These are phyloP conservation scores for Dicentrarchus labrax DNA, from an alignment of 2,113 vertebrate genomes.

Conservation along the genomic window DNA sequence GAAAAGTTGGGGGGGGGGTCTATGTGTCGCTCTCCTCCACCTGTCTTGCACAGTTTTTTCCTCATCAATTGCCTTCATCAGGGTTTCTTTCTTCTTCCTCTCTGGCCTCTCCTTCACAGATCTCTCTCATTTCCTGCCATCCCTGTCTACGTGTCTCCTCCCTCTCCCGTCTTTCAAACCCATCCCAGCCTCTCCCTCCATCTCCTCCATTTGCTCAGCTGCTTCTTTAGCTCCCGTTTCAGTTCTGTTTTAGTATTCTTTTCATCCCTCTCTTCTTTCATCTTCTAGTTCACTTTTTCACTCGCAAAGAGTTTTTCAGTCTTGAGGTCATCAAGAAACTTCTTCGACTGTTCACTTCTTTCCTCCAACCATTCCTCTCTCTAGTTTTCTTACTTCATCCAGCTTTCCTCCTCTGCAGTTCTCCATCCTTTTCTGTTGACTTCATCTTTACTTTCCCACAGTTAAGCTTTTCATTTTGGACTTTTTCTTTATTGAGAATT, in stretches of 20 bases:
- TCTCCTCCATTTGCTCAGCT: conserved; percentile 46
- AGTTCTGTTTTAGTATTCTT: conserved; percentile 70
- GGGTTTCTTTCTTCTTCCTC: conserved; percentile 43
- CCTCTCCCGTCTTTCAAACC: conserved; percentile 27
- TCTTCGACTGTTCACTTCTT: conserved; percentile 40
- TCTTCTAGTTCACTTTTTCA: conserved; percentile 66
- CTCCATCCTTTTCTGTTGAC: conserved; percentile 18
- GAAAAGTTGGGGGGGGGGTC: not conserved
- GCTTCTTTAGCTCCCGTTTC: conserved; percentile 54
- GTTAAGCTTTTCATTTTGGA: conserved; percentile 40
- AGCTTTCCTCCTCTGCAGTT: conserved; percentile 28
- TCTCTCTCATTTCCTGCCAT: conserved; percentile 48
- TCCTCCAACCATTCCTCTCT: conserved; percentile 18
- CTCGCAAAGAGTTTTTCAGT: conserved; percentile 60
- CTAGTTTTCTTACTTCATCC: conserved; percentile 21
- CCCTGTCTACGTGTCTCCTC: conserved; percentile 2
- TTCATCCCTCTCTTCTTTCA: conserved; percentile 74
- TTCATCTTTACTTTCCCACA: conserved; percentile 34
- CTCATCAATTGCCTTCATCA: conserved; percentile 52
- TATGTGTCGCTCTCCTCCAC: conserved; percentile 19
- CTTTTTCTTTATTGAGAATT: conserved; percentile 15
- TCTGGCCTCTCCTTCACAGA: conserved; percentile 48
- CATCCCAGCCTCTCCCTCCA: conserved; percentile 25
- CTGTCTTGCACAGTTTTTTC: conserved; percentile 44
- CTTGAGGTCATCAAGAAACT: conserved; percentile 71